Conservation (phyloP, 2,113 vertebrate species). For the Athene noctua region DNA sequence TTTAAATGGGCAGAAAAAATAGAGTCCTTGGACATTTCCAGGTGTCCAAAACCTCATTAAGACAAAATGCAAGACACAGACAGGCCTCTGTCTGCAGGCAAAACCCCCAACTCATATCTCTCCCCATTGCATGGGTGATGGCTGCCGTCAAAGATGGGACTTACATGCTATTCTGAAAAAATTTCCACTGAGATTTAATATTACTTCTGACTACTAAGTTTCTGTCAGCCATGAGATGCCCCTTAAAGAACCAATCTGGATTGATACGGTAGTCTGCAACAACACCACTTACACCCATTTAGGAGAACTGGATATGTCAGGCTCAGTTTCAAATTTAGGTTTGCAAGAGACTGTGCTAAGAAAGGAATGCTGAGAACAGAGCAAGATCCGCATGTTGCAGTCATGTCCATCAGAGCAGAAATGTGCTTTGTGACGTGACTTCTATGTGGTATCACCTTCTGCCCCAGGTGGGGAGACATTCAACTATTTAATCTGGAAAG, state of each 20-base stretch:
- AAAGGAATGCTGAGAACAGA: not conserved
- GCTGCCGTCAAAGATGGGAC: not conserved
- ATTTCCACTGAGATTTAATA: not conserved
- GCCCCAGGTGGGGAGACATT: not conserved
- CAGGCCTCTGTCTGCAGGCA: not conserved
- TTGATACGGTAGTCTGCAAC: not conserved
- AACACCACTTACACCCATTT: not conserved
- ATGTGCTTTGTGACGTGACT: not conserved
- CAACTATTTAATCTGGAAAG: not conserved
- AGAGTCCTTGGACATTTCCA: not conserved
- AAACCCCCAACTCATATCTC: not conserved
- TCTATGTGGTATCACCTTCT: not conserved
- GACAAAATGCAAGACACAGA: not conserved
- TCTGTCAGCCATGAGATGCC: not conserved
- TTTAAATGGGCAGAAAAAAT: not conserved
- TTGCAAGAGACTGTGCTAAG: not conserved
- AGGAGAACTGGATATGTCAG: not conserved
- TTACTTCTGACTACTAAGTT: not conserved
- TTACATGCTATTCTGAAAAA: not conserved
- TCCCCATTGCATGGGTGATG: not conserved
- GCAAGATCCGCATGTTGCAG: accelerated
- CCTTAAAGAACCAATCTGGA: not conserved
- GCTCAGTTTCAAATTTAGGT: not conserved
- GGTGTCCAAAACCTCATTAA: not conserved
- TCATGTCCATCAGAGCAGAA: not conserved